These are phyloP conservation scores for Embiotoca jacksoni DNA, from an alignment of 2,113 vertebrate species.

Conservation along the genomic window DNA sequence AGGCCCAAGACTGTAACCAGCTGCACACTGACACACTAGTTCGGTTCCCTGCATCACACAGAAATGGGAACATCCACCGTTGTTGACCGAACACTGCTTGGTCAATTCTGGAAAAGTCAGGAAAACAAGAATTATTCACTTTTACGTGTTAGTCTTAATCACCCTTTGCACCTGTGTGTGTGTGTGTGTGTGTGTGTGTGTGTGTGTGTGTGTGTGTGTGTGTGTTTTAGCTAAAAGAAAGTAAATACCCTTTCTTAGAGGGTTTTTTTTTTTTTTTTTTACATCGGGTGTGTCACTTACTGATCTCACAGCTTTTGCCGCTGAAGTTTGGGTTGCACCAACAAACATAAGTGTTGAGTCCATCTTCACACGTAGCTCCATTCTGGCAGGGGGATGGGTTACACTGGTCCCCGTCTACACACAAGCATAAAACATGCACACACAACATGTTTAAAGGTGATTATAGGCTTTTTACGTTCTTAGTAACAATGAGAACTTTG, in stretches of 20 bases:
- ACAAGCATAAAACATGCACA: slow-evolving; percentile 8
- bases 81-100: slow-evolving; percentile 83
- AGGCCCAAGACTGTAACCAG: slow-evolving; percentile 86
- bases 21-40: slow-evolving; percentile 86
- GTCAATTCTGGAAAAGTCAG: slow-evolving; percentile 83
- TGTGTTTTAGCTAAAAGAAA: too few relatives aligned
- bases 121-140: not conserved
- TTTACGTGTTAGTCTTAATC: not conserved
- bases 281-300: slow-evolving; percentile 74
- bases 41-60: slow-evolving; percentile 77
- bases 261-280: too few relatives aligned
- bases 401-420: slow-evolving; percentile 93
- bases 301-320: slow-evolving; percentile 94
- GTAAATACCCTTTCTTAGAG: too few relatives aligned
- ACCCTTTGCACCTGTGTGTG: not conserved
- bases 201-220: too few relatives aligned
- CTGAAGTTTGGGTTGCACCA: slow-evolving; percentile 88
- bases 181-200: too few relatives aligned
- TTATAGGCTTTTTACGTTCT: not conserved
- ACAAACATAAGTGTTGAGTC: slow-evolving; percentile 87
- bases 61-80: slow-evolving; percentile 93
- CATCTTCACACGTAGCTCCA: slow-evolving; percentile 87
- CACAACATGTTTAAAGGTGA: slow-evolving; percentile 1
- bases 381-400: slow-evolving; percentile 90
- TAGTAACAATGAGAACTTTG: not conserved